phyloP scores from a whole-genome alignment of 2,797 vertebrate species.

The Hydrolagus colliei region DNA sequence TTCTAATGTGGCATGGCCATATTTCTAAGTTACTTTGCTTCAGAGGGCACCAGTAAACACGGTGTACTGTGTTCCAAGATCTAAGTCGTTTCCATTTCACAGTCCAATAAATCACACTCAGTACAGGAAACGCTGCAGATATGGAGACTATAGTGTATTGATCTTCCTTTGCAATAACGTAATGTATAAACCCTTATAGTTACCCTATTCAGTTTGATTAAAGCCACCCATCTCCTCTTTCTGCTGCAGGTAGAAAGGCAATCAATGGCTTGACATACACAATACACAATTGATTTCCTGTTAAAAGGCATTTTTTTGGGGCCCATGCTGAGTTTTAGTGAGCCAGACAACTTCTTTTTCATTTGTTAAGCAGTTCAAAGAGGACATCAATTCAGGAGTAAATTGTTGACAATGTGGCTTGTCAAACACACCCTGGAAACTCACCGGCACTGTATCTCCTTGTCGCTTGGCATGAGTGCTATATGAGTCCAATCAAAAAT shows the following conservation, averaged over 20 bases:
- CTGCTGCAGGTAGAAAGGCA: neutral
- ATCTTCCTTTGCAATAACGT: neutral
- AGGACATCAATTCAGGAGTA: constrained; percentile 9
- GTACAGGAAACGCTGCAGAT: neutral
- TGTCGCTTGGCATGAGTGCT: neutral
- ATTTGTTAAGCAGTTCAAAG: constrained; percentile 7
- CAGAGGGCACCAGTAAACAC: neutral
- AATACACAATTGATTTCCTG: constrained; percentile 11
- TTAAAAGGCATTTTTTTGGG: neutral
- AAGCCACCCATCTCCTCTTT: constrained; percentile 10
- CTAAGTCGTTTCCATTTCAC: constrained; percentile 13
- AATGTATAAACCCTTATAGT: constrained; percentile 17
- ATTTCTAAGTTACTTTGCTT: constrained; percentile 13
- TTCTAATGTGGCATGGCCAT: constrained; percentile 11
- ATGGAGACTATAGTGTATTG: constrained; percentile 15
- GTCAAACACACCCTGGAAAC: neutral
- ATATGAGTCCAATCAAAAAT: neutral
- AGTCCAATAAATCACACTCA: neutral
- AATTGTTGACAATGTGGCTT: neutral
- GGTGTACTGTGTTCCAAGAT: neutral
- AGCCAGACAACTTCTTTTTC: constrained; percentile 11
- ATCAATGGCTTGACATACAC: neutral
- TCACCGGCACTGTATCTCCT: neutral
- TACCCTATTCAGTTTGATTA: constrained; percentile 20
- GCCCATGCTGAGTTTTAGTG: constrained; percentile 4